Evolutionary conservation across 2,888 invertebrate species (phyloP).

Genomic region (Orthonychiurus folsomi): DNA sequence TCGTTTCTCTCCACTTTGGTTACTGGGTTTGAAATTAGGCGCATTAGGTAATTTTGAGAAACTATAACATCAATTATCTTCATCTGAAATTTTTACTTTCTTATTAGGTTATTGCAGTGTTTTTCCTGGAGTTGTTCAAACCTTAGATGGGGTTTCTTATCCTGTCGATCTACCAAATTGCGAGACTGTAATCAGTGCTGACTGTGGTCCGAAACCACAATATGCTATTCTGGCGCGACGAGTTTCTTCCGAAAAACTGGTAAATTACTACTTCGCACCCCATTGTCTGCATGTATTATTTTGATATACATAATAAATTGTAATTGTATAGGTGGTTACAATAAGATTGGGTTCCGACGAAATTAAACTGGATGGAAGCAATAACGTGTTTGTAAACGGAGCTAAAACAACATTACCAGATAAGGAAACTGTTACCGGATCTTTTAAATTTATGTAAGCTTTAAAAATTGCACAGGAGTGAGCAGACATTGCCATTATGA

Average conservation of each 20-base stretch:
- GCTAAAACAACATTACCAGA: not conserved
- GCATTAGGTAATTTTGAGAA: constrained; percentile 23
- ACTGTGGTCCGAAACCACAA: constrained; percentile 33
- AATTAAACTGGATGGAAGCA: constrained; percentile 15
- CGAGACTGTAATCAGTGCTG: constrained; percentile 31
- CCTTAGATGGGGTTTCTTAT: constrained; percentile 30
- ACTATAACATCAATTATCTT: not conserved
- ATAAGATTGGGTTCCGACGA: constrained; percentile 23
- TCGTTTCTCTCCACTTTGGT: constrained; percentile 24
- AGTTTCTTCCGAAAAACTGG: constrained; percentile 15
- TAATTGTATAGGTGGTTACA: constrained; percentile 20
- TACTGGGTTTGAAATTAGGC: constrained; percentile 15
- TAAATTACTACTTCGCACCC: constrained; percentile 6
- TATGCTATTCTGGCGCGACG: constrained; percentile 29
- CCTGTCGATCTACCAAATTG: constrained; percentile 26
- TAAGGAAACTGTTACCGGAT: not conserved
- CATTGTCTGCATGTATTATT: not conserved
- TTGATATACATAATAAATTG: not conserved
- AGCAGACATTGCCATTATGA: too few relatives aligned
- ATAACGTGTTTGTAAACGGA: constrained; percentile 13
- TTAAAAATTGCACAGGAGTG: too few relatives aligned
- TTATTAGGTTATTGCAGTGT: constrained; percentile 31
- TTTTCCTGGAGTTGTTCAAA: constrained; percentile 22
- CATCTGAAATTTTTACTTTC: not conserved
- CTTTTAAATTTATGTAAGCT: too few relatives aligned